A percentile compares a stretch with the other conserved stretches of the same genome.
phyloP scores from a whole-genome alignment of 2,888 invertebrate species.

The Disparrhopalites patrizii region DNA sequence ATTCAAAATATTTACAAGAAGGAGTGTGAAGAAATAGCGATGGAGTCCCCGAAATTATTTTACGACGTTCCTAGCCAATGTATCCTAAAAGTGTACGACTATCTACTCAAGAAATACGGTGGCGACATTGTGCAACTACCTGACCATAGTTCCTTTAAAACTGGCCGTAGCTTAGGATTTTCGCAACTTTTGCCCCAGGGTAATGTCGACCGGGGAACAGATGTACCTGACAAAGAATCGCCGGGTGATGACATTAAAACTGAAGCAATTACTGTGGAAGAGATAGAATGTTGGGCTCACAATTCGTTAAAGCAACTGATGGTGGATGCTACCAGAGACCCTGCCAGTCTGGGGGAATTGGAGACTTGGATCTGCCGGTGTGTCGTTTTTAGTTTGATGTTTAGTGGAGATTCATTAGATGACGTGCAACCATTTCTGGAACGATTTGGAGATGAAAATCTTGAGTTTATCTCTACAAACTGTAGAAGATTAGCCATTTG shows the following conservation, averaged over 20 bases:
- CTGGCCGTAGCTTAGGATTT: too few species aligned
- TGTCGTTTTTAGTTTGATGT: constrained; percentile 30
- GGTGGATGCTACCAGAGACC: constrained; percentile 13
- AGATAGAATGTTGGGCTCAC: constrained; percentile 15
- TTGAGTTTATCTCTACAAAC: constrained; percentile 25
- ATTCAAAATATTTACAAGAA: constrained; percentile 23
- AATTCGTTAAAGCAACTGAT: not conserved
- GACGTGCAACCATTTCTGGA: constrained; percentile 23
- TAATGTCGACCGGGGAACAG: too few species aligned
- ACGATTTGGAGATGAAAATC: constrained; percentile 15
- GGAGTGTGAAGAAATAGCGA: not conserved
- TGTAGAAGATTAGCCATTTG: constrained; percentile 23
- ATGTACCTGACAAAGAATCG: too few species aligned
- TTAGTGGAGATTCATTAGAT: constrained; percentile 31
- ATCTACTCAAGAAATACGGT: constrained; percentile 29
- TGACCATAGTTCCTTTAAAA: too few species aligned
- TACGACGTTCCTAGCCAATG: constrained; percentile 20
- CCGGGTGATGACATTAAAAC: too few species aligned
- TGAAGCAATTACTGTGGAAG: constrained; percentile 2
- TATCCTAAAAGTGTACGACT: constrained; percentile 24
- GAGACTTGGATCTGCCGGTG: constrained; percentile 34
- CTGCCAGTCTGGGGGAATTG: constrained; percentile 18
- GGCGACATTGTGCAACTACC: not conserved
- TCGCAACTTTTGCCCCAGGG: too few species aligned
- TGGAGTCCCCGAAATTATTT: constrained; percentile 15